These are phyloP conservation scores for Gobio gobio DNA, from an alignment of 2,113 vertebrate genomes.

Conservation along the genomic window DNA sequence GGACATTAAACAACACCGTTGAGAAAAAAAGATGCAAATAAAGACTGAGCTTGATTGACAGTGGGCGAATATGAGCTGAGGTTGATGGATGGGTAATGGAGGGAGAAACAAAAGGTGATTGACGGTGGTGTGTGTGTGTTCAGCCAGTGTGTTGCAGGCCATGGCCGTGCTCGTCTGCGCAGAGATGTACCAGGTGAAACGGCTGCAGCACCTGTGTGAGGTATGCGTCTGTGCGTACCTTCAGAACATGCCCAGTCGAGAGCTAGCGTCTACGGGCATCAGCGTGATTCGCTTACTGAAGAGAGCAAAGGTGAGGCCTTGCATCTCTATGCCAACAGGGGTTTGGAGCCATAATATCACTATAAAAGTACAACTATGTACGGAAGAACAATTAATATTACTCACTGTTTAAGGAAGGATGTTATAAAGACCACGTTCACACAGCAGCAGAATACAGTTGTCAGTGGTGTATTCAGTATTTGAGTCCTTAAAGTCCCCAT, in stretches of 20 bases:
- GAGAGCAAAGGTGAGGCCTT: slow-evolving; percentile 87
- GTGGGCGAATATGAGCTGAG: slow-evolving; percentile 17
- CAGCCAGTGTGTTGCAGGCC: slow-evolving; percentile 93
- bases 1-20: slow-evolving; percentile 11
- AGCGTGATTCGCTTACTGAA: slow-evolving; percentile 88
- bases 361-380: too few species aligned
- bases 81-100: slow-evolving; percentile 20
- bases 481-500: too few species aligned
- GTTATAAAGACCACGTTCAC: too few species aligned
- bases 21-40: not conserved
- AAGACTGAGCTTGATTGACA: slow-evolving; percentile 35
- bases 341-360: not conserved
- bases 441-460: too few species aligned
- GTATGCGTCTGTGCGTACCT: slow-evolving; percentile 93
- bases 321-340: not conserved
- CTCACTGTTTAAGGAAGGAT: too few species aligned
- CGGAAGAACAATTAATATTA: too few species aligned
- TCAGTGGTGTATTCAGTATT: too few species aligned
- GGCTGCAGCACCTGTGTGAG: slow-evolving; percentile 95
- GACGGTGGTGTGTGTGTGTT: slow-evolving; percentile 56
- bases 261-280: slow-evolving; percentile 89
- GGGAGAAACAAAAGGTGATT: slow-evolving; percentile 27
- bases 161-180: slow-evolving; percentile 96
- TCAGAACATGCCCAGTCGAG: slow-evolving; percentile 95
- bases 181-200: slow-evolving; percentile 97